Base-by-base conservation (phyloP, 2,797 vertebrate species). In the Sebastes miniatus region DNA sequence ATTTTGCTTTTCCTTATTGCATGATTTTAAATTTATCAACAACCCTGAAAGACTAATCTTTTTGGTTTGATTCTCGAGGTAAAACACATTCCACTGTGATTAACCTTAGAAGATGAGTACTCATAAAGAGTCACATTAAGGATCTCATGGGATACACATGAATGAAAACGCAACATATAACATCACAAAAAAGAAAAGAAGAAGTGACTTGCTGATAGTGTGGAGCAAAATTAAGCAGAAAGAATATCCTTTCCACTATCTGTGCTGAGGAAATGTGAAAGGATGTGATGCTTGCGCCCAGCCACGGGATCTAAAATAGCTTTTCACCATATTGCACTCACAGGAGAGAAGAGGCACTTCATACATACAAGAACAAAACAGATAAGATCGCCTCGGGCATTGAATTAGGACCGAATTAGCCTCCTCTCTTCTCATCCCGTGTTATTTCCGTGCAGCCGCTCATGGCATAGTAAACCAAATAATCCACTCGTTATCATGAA, bases 391-490 rank as follows among this genome's bases (percentile, higher is more conserved):
- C 90, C 81, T 70, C 47, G 16, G 88, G 92, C 88, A 68, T 73
- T 39, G 68, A 91, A 90, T 91, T 90, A 90, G 88, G 87, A 85
- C 79, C 18, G 63, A 90, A 93, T 91, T 88, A 92, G 76, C 84
- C 77, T 88, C 76, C 77, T 79, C 76, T 83, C 74, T 32, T 85
- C 77, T 83, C 84, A 81, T 78, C 71, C 61, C 61, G 20, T 85
- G 82, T 91, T 91, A 91, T 92, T 90, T 89, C 89, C 77, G 86
- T 86, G 87, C 83, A 93, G 89, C 90, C 73, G 80, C 88, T 92
- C 91, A 76, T 89, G 89, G 81, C 91, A 85, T 76, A 77, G 84
- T 88, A 90, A 94, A 88, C 91, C 92, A 90, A 93, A 92, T 91
- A 93, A 91, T 93, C 89, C 86, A 88, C 68, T 93, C 59, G 57